Conservation (phyloP, 2,888 invertebrate species). For the Euphydryas editha region DNA sequence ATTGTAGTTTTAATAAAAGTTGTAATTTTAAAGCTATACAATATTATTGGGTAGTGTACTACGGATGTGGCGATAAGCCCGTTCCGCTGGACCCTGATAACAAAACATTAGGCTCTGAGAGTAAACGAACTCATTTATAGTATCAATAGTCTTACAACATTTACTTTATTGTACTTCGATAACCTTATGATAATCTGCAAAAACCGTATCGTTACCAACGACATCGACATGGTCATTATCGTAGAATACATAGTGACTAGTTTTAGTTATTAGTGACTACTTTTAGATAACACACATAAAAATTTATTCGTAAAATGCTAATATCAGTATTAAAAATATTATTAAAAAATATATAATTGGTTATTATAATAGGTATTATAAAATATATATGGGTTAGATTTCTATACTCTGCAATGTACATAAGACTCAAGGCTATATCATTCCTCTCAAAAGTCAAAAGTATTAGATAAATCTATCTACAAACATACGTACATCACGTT, state of each 20-base stretch:
- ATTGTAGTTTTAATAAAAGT: slow-evolving; percentile 31
- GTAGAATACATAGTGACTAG: slow-evolving; percentile 5
- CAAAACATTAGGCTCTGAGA: slow-evolving; percentile 64
- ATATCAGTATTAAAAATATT: no score
- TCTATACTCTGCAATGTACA: no score
- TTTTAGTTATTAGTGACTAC: not conserved
- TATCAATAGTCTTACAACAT: slow-evolving; percentile 54
- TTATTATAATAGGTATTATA: no score
- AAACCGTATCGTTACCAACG: slow-evolving; percentile 28
- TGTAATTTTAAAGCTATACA: slow-evolving; percentile 44
- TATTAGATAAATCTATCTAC: no score
- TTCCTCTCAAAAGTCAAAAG: no score
- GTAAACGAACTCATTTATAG: slow-evolving; percentile 69
- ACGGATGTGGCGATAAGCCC: slow-evolving; percentile 72
- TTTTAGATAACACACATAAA: not conserved
- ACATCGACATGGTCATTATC: not conserved
- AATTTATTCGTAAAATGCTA: not conserved
- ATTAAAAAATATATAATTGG: no score
- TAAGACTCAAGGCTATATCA: no score
- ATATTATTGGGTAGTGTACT: slow-evolving; percentile 45
- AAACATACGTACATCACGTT: no score
- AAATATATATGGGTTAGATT: no score
- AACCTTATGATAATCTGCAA: slow-evolving; percentile 64
- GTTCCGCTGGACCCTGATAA: slow-evolving; percentile 74
- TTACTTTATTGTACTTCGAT: slow-evolving; percentile 50